These are phyloP conservation scores for Bungarus multicinctus DNA, from an alignment of 2,113 vertebrate species.

Conservation along the genomic window DNA sequence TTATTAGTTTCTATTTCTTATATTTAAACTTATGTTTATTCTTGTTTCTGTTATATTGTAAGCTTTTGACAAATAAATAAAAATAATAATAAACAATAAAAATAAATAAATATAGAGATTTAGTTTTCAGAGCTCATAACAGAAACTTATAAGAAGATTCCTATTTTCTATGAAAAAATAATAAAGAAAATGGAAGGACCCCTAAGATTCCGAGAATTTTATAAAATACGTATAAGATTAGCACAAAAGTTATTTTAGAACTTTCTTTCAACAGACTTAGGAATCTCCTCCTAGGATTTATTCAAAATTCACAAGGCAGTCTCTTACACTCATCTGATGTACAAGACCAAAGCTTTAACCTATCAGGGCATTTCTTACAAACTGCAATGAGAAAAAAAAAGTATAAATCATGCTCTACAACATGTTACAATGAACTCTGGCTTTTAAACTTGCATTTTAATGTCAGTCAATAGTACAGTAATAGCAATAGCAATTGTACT, in stretches of 20 bases:
- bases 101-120: background rate
- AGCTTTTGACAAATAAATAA: no score
- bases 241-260: background rate
- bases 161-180: background rate
- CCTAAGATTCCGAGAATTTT: background rate
- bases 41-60: no score
- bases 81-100: no score
- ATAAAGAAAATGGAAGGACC: background rate
- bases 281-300: background rate
- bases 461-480: background rate
- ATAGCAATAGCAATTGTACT: background rate
- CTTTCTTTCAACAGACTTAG: background rate
- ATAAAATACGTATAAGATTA: background rate
- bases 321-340: background rate
- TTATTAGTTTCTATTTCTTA: no score
- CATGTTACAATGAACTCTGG: background rate
- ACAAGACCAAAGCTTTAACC: background rate
- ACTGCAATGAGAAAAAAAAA: background rate
- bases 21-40: no score
- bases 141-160: background rate
- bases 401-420: background rate
- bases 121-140: background rate
- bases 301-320: background rate
- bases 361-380: background rate
- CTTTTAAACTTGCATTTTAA: background rate